phyloP scores from a whole-genome alignment of 2,797 vertebrate species.

The Cirrhinus molitorella region DNA sequence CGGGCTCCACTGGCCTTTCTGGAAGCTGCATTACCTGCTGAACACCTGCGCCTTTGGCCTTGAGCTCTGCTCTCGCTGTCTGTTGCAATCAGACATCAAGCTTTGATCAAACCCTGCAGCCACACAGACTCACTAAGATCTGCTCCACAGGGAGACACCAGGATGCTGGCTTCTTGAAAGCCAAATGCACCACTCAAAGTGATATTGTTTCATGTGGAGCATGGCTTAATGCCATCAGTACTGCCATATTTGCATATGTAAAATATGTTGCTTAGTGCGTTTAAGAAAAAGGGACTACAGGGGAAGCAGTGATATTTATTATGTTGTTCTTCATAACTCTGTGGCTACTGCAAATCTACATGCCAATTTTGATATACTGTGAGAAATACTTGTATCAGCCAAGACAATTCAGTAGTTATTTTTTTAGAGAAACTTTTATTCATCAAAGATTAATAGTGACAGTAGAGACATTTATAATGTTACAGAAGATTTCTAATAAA shows the following conservation, averaged over 20 bases:
- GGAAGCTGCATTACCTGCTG: constrained; percentile 65
- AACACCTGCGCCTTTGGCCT: constrained; percentile 64
- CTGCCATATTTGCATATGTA: not conserved
- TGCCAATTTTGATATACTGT: not conserved
- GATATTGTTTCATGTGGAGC: not conserved
- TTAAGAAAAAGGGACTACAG: not conserved
- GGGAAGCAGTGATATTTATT: not conserved
- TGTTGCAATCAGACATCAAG: constrained; percentile 60
- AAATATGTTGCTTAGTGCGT: not conserved
- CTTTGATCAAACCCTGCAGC: constrained; percentile 64
- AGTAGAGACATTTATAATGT: too few species aligned
- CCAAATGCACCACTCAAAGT: not conserved
- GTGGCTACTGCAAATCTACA: not conserved
- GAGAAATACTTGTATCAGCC: not conserved
- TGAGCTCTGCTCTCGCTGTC: constrained; percentile 57
- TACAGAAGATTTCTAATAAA: too few species aligned
- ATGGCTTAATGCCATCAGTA: not conserved
- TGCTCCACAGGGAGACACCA: not conserved
- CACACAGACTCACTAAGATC: constrained; percentile 45
- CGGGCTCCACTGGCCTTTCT: constrained; percentile 69
- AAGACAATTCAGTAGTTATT: not conserved
- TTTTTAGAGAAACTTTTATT: not conserved
- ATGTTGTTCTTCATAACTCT: not conserved
- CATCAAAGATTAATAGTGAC: not conserved
- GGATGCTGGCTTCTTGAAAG: not conserved